Evolutionary conservation across 2,113 vertebrate species (phyloP).

Genomic region (Serinus canaria): DNA sequence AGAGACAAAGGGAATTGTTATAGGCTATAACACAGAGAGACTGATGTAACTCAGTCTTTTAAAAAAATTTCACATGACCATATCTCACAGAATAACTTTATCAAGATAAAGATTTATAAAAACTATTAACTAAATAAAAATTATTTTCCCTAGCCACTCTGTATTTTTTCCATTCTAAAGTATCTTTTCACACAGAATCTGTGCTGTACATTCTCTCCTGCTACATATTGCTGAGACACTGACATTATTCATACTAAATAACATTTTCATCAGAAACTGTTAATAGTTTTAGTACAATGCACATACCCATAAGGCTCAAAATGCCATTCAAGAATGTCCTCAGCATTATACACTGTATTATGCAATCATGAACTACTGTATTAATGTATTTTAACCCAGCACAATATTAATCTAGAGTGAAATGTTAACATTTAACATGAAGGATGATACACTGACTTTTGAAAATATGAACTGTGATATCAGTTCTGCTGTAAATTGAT

Average conservation of each 20-base stretch:
- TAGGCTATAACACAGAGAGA: background rate
- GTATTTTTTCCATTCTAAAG: background rate
- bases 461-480: conserved; percentile 31
- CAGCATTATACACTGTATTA: conserved; percentile 45
- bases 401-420: conserved; percentile 50
- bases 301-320: conserved; percentile 9
- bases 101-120: background rate
- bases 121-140: background rate
- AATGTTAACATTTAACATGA: background rate
- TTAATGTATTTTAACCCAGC: conserved; percentile 59
- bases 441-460: conserved; percentile 35
- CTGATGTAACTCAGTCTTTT: background rate
- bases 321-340: conserved; percentile 34
- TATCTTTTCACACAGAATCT: background rate
- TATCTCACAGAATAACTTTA: background rate
- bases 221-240: background rate
- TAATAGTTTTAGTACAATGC: background rate
- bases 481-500: background rate
- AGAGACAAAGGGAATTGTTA: background rate
- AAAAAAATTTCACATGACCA: accelerated
- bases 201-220: background rate
- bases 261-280: conserved; percentile 49
- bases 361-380: conserved; percentile 24
- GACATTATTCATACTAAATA: background rate
- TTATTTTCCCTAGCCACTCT: accelerated